Evolutionary conservation across 1,140 invertebrate genomes (phyloP), one percentile per base, ranked within the genome.

Genomic region (Drosophila melanica): DNA sequence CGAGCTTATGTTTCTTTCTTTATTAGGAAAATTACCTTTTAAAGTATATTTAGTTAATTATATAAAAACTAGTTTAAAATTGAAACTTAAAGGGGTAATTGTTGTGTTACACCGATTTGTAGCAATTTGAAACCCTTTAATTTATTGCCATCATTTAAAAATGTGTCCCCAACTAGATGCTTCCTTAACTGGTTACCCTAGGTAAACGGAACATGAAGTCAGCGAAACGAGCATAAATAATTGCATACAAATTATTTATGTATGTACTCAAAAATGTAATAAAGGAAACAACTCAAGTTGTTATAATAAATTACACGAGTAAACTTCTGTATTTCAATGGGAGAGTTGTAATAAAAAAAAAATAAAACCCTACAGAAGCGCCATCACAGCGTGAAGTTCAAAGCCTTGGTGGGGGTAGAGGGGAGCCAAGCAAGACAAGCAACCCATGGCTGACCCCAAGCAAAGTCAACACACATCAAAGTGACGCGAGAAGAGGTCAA

Each of bases 251-350:
- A 86, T 81, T 86, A 85, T 86, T 85, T 70, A 70, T 72, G 63
- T 67, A 60, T 12, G 50, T 35, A 16, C 47, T 51, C 60, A 39
- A 71, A 71, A 79, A 75, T 59, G 67, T 35, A 70, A 79, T 55
- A 78, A 75, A 75, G 81, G 57, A 76, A 82, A 64, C n/a, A 82
- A 70, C 59, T 72, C 59, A 75, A 87, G 71, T 82, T 87, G 87
- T 82, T 82, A 87, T 87, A 87, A 87, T 84, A 87, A 87, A 89
- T 87, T 89, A 87, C 82, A 74, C 54, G 65, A 82, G 69, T 60
- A 48, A 39, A 68, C 50, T 70, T 70, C 45, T 66, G 30, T 51
- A 55, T 57, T 55, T 64, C 55, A 68, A 57, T 68, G 71, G 2
- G 58, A 42, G 11, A 35, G 45, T 30, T 33, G 37, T 14, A 23